These are phyloP conservation scores for Syngnathus typhle DNA, from an alignment of 2,113 vertebrate genomes.

Conservation along the genomic window DNA sequence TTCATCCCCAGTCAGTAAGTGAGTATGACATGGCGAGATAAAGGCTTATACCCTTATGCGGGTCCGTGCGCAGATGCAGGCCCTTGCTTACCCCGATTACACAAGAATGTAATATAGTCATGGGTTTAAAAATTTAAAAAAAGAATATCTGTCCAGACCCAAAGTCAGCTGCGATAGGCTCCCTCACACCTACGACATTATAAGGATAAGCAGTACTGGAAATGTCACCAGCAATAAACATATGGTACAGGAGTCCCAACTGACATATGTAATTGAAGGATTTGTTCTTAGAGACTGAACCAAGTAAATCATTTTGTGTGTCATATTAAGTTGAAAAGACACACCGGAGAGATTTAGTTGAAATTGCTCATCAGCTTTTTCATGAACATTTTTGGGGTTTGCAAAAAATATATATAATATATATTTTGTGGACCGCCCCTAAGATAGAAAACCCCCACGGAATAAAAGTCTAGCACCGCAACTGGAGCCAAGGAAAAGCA, in stretches of 20 bases:
- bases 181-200: too few species aligned
- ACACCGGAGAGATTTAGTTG: too few species aligned
- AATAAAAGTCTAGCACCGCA: too few species aligned
- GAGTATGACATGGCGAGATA: constrained; percentile 44
- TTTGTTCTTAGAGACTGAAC: background rate
- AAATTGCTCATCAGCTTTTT: too few species aligned
- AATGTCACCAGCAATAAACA: background rate
- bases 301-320: background rate
- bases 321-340: too few species aligned
- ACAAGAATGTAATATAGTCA: constrained; percentile 13
- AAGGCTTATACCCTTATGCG: constrained; percentile 20
- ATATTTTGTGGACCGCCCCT: too few species aligned
- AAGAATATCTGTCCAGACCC: background rate
- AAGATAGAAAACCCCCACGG: too few species aligned
- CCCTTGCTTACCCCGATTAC: constrained; percentile 1
- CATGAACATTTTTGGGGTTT: too few species aligned
- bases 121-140: background rate
- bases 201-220: too few species aligned
- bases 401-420: too few species aligned
- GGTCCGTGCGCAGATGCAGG: constrained; percentile 7
- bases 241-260: background rate
- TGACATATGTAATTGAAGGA: background rate
- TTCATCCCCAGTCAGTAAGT: constrained; percentile 49
- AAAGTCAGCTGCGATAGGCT: too few species aligned
- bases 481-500: too few species aligned